These are phyloP conservation scores for Oxycera nigricornis DNA, from an alignment of 2,888 invertebrate species.

Conservation along the genomic window DNA sequence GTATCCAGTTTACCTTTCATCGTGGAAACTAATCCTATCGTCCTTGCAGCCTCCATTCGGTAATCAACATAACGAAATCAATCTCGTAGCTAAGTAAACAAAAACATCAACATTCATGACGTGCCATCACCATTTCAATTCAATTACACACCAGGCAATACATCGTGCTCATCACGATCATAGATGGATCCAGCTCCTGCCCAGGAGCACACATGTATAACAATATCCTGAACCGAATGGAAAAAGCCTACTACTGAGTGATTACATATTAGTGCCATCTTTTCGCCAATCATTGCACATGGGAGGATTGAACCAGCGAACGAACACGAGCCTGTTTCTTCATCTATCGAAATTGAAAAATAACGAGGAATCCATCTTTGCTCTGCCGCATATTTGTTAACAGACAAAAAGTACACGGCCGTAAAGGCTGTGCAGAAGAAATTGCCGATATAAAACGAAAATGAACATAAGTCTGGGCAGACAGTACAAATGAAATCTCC, in stretches of 20 bases:
- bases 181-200: neutral
- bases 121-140: neutral
- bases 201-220: neutral
- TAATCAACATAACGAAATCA: neutral
- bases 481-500: neutral
- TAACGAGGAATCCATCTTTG: neutral
- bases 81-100: neutral
- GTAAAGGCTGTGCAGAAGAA: neutral
- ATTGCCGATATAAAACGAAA: neutral
- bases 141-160: neutral
- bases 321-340: neutral
- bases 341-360: constrained; percentile 10
- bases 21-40: neutral
- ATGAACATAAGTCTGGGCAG: neutral
- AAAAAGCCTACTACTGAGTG: neutral
- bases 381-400: neutral
- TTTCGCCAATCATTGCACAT: constrained; percentile 17
- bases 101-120: neutral
- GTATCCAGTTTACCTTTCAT: neutral
- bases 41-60: too few species aligned
- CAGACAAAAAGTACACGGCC: neutral
- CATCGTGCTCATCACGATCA: neutral
- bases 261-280: constrained; percentile 13
- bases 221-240: neutral
- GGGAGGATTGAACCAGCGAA: constrained; percentile 19